Conservation (phyloP, 2,113 vertebrate species). For the Recurvirostra avosetta region DNA sequence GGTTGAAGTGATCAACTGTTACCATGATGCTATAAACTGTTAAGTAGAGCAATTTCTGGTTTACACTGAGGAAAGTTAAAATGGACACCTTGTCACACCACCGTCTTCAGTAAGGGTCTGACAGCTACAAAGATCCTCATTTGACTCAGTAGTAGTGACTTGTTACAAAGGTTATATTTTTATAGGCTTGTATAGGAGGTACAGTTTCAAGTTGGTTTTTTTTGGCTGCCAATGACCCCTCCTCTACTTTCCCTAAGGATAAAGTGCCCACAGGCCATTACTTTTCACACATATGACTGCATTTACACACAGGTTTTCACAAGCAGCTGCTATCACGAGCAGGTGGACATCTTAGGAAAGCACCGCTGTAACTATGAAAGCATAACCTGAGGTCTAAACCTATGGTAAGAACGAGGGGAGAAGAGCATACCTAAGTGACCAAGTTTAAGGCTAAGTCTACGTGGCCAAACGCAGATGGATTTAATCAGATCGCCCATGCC, state of each 20-base stretch:
- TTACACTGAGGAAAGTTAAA: background rate
- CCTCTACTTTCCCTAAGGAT: background rate
- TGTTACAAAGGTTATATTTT: background rate
- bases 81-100: background rate
- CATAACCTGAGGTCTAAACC: background rate
- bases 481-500: background rate
- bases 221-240: background rate
- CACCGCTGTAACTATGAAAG: background rate
- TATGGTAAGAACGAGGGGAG: background rate
- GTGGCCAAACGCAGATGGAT: background rate
- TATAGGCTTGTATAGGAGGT: background rate
- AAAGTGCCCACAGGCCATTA: background rate
- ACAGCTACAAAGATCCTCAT: background rate
- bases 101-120: accelerated
- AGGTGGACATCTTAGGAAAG: background rate
- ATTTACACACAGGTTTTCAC: background rate
- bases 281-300: background rate
- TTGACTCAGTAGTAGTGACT: background rate
- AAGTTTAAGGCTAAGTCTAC: background rate
- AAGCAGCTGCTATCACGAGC: background rate
- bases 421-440: background rate
- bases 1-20: background rate
- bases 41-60: background rate
- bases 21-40: background rate
- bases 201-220: background rate